Evolutionary conservation across 2,888 invertebrate genomes (phyloP).

Genomic region (Sussaba pulchella): DNA sequence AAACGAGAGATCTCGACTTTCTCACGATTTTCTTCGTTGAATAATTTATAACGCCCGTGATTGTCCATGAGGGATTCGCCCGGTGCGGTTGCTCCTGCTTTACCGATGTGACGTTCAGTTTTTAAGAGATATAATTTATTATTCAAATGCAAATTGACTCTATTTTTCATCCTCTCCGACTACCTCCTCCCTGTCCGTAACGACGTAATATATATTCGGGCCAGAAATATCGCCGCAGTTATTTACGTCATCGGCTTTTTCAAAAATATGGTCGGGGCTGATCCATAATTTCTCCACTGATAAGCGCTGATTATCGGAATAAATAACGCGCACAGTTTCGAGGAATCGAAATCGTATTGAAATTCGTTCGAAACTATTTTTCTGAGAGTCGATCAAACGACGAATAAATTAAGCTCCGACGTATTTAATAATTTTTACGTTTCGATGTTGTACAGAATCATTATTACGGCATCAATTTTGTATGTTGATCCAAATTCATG

Average conservation of each 20-base stretch:
- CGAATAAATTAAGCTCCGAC: no score
- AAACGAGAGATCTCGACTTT: constrained; percentile 57
- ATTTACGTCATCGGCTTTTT: constrained; percentile 1
- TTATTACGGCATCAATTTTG: no score
- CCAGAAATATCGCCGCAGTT: not conserved
- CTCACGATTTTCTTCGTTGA: constrained; percentile 49
- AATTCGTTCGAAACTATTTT: no score
- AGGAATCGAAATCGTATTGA: no score
- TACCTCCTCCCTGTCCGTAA: not conserved
- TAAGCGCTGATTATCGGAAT: not conserved
- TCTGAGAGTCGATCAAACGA: no score
- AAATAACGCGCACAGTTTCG: no score
- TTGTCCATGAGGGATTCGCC: constrained; percentile 50
- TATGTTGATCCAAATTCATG: no score
- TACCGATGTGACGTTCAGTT: constrained; percentile 33
- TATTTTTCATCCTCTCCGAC: constrained; percentile 16
- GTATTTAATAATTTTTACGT: no score
- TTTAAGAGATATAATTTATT: constrained; percentile 57
- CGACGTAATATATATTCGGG: not conserved
- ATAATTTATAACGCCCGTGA: constrained; percentile 57
- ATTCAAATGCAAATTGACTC: constrained; percentile 56
- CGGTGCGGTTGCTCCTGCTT: constrained; percentile 11
- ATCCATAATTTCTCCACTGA: not conserved
- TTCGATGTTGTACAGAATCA: no score
- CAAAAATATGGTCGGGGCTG: not conserved